Percentiles rank a stretch among this genome's conserved stretches.
These are phyloP conservation scores for Trididemnum miniatum DNA, from an alignment of 23 tunicate genomes.

Conservation along the genomic window DNA sequence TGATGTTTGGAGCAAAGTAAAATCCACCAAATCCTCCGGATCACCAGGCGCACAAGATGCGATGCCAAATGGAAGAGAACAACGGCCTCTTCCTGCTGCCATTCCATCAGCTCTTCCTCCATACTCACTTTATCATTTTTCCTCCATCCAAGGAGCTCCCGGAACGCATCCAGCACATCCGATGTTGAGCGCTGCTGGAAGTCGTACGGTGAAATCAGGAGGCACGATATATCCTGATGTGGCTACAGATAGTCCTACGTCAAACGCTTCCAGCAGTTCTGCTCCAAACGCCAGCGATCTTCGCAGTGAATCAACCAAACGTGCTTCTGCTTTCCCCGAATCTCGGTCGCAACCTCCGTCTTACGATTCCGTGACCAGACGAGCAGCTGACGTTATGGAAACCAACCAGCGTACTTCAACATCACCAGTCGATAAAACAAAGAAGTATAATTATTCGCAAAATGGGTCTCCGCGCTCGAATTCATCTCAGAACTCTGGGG, in stretches of 20 bases:
- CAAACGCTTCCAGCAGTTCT: neutral
- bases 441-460: neutral
- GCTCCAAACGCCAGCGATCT: neutral
- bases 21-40: constrained; percentile 12
- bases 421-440: neutral
- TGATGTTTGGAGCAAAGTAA: constrained; percentile 48
- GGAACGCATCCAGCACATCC: neutral
- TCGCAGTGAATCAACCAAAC: neutral
- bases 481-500: neutral
- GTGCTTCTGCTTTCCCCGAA: neutral
- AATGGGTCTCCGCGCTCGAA: neutral
- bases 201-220: neutral
- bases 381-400: neutral
- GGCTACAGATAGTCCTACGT: neutral
- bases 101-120: neutral
- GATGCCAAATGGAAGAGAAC: constrained; percentile 5
- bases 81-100: neutral
- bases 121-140: neutral
- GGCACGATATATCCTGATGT: neutral
- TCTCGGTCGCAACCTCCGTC: constrained; percentile 9
- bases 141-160: neutral
- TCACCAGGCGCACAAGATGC: neutral
- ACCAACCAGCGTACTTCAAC: neutral
- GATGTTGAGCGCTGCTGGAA: neutral
- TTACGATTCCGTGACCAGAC: constrained; percentile 2